phyloP scores from a whole-genome alignment of 2,888 invertebrate species.

The Apantesis nais region DNA sequence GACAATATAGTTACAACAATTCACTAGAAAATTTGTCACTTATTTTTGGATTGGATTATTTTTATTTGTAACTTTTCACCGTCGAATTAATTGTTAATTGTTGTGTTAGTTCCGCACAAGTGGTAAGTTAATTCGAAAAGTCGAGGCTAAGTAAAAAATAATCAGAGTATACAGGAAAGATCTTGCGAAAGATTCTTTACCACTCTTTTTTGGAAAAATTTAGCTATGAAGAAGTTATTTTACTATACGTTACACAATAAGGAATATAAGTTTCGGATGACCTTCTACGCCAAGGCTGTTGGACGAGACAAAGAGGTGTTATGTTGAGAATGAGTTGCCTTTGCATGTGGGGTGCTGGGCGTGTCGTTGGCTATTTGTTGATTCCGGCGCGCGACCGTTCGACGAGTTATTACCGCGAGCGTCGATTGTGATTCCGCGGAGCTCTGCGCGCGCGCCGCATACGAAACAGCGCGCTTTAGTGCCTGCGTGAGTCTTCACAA shows the following conservation, averaged over 20 bases:
- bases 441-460: constrained; percentile 54
- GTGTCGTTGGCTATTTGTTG: constrained; percentile 53
- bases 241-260: no score
- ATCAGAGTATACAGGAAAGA: no score
- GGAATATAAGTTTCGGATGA: constrained; percentile 3
- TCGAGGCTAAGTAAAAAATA: no score
- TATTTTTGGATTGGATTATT: no score
- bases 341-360: background rate
- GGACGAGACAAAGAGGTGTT: constrained; percentile 19
- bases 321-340: background rate
- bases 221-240: background rate
- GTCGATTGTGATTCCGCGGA: constrained; percentile 67
- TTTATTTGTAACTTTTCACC: no score
- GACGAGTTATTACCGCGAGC: constrained; percentile 68
- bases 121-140: no score
- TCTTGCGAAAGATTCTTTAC: no score
- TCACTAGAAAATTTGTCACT: no score
- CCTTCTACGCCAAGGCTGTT: constrained; percentile 36
- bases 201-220: background rate
- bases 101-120: no score
- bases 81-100: no score
- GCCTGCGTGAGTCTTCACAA: constrained; percentile 49
- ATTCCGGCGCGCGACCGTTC: constrained; percentile 57
- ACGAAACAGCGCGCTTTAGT: constrained; percentile 49
- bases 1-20: no score